phyloP scores from a whole-genome alignment of 2,888 invertebrate genomes.

The Parasteatoda lunata region DNA sequence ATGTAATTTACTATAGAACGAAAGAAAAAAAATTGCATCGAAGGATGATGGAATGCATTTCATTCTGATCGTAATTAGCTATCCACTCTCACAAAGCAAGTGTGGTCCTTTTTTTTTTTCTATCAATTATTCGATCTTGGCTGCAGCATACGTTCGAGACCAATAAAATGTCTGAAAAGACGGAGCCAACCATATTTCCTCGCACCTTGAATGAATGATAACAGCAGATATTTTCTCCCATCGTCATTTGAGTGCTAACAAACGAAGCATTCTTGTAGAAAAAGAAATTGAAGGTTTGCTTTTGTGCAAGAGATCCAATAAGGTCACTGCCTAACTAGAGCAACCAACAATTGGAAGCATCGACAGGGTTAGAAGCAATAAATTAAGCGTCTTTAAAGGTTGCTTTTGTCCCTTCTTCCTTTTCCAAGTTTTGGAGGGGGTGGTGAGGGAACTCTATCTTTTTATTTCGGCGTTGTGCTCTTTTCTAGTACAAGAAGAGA shows the following conservation, averaged over 20 bases:
- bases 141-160: constrained; percentile 43
- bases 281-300: constrained; percentile 35
- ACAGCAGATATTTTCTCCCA: constrained; percentile 57
- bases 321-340: constrained; percentile 68
- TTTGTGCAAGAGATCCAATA: constrained; percentile 64
- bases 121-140: constrained; percentile 46
- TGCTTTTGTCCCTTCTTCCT: constrained; percentile 50
- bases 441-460: constrained; percentile 44
- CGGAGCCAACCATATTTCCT: constrained; percentile 33
- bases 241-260: constrained; percentile 65
- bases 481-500: constrained; percentile 49
- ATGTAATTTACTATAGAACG: too few relatives aligned
- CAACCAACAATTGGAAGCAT: constrained; percentile 68
- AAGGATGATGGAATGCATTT: too few relatives aligned
- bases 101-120: constrained; percentile 36
- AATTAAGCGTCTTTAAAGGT: constrained; percentile 66
- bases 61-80: constrained; percentile 49
- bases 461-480: constrained; percentile 54
- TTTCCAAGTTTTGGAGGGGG: constrained; percentile 7
- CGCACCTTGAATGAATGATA: constrained; percentile 64
- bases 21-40: too few relatives aligned
- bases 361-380: constrained; percentile 58
- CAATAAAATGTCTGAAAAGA: constrained; percentile 53
- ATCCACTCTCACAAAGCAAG: constrained; percentile 39
- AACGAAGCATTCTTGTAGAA: constrained; percentile 42